phyloP scores from a whole-genome alignment of 2,888 invertebrate genomes.

The Tetheella fluctuosa region DNA sequence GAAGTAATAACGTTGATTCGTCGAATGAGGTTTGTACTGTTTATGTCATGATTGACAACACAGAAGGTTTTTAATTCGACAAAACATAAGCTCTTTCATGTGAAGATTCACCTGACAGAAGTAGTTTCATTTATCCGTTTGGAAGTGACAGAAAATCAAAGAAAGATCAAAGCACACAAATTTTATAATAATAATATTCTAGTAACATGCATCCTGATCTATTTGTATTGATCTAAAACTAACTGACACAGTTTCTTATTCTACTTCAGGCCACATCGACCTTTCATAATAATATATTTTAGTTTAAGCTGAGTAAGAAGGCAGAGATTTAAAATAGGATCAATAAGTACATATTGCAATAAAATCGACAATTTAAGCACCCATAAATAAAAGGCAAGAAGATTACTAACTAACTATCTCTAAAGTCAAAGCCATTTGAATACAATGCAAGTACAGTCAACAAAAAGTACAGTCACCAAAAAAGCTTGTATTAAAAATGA shows the following conservation, averaged over 20 bases:
- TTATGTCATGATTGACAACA: background rate
- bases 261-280: background rate
- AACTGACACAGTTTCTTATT: background rate
- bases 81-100: no score
- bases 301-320: background rate
- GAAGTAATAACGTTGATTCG: conserved; percentile 13
- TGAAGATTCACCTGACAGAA: background rate
- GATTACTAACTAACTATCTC: no score
- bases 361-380: no score
- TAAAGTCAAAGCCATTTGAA: no score
- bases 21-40: no score
- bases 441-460: no score
- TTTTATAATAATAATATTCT: background rate
- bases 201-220: background rate
- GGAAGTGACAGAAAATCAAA: background rate
- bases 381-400: no score
- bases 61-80: background rate
- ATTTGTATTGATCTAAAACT: background rate
- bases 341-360: background rate
- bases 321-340: background rate
- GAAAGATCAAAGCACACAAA: background rate
- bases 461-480: no score
- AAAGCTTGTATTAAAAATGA: no score
- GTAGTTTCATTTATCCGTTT: background rate
- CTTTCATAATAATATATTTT: background rate